Conservation (phyloP, 92 coral and sea anemone species). For the Micromussa lordhowensis region DNA sequence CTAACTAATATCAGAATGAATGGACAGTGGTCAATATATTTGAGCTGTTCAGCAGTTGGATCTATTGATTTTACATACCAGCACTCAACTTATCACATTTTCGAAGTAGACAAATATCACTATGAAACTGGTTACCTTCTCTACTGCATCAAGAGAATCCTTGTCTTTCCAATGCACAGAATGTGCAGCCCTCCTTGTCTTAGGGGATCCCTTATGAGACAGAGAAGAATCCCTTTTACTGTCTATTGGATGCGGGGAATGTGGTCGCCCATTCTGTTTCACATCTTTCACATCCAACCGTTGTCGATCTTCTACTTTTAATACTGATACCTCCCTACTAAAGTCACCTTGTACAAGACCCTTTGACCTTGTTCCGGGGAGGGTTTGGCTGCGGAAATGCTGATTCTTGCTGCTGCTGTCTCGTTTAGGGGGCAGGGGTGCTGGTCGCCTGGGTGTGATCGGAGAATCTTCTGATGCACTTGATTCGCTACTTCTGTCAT, state of each 20-base stretch:
- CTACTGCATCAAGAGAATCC: not conserved
- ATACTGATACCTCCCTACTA: not conserved
- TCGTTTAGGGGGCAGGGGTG: conserved; percentile 45
- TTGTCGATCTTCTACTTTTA: not conserved
- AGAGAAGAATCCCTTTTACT: not conserved
- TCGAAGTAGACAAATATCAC: too few species aligned
- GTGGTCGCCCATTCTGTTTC: conserved; percentile 6
- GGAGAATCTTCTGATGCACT: conserved; percentile 51
- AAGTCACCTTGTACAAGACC: conserved; percentile 16
- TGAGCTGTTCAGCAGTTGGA: too few species aligned
- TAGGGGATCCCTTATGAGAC: conserved; percentile 17
- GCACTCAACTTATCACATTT: too few species aligned
- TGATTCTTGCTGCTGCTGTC: not conserved
- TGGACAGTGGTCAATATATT: too few species aligned
- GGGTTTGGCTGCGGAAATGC: conserved; percentile 11
- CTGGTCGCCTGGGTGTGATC: conserved; percentile 63
- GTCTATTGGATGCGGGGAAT: not conserved
- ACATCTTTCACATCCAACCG: not conserved
- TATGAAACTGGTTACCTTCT: conserved; percentile 3
- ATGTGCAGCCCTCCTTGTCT: conserved; percentile 5
- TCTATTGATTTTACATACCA: too few species aligned
- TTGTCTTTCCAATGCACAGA: not conserved
- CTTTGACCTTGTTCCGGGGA: conserved; percentile 7
- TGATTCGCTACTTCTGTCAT: conserved; percentile 28
- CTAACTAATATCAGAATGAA: too few species aligned